Evolutionary conservation across 2,888 invertebrate species (phyloP), one percentile per base, ranked within the genome.

Genomic region (Torymus aiolomorphi): DNA sequence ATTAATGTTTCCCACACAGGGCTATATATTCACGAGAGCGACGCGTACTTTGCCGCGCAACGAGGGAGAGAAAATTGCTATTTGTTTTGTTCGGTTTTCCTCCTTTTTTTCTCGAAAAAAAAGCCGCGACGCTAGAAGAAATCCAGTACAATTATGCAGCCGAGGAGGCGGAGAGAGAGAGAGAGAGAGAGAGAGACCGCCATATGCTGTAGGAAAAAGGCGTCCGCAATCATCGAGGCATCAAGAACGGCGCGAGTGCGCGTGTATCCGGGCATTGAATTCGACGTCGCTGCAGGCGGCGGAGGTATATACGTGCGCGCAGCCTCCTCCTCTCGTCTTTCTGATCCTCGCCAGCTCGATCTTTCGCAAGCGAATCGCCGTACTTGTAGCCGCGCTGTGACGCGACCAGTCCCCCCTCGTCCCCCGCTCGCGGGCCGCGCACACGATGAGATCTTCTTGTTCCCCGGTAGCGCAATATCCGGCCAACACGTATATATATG

Each of bases 201-300:
- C 42, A 42, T 42, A 42, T n/a, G 42, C 42, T 42, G 42, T 42
- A 8, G n/a, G 52, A 66, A 71, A 13, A 72, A 72, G 61, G 54
- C 56, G 71, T 67, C 52, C 65, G 67, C 67, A 72, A 77, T 77
- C 76, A 63, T 63, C 73, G 76, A 73, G 76, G 76, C 77, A 77
- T 80, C 80, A 73, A 75, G 72, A 67, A 73, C 78, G 57, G 80
- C 84, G 83, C 86, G 42, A 42, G 65, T 52, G 52, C 20, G 51
- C 86, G 86, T 86, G 84, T 86, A 88, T 88, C 88, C 88, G 88
- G 88, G 85, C 88, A 88, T 88, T 88, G 80, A 88, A 88, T 87
- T 87, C 82, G 83, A 84, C 77, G 80, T 56, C 67, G 80, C 83
- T 78, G 80, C 42, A 42, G 42, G 42, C 42, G 42, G 42, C 42